A percentile compares a stretch with the other conserved stretches of the same genome.
Conservation (phyloP, 2,888 invertebrate species). For the Tryphoninae sp. region DNA sequence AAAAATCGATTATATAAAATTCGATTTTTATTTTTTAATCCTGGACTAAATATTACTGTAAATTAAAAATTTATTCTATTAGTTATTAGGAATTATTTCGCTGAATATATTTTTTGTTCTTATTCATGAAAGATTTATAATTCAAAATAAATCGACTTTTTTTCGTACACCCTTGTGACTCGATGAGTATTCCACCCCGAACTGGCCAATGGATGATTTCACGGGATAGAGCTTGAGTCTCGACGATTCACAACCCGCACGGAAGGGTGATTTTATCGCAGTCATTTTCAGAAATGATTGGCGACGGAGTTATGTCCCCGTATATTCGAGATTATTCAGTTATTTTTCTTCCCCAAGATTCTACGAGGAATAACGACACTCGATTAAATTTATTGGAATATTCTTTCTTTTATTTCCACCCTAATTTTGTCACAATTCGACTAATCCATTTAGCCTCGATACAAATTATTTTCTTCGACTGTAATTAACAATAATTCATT, state of each 20-base stretch:
- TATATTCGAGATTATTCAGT: slow-evolving; percentile 3
- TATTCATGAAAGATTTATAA: background rate
- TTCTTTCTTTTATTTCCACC: no score
- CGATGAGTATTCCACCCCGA: background rate
- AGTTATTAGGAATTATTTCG: background rate
- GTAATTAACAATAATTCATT: no score
- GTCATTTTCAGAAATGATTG: slow-evolving; percentile 50
- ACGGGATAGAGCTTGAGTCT: background rate
- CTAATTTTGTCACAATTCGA: no score
- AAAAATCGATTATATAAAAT: background rate
- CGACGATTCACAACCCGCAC: background rate
- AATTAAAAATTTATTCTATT: no score
- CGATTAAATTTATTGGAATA: no score
- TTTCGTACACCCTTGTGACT: background rate
- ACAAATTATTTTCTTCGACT: background rate
- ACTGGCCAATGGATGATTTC: background rate
- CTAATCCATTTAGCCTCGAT: background rate
- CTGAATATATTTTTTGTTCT: background rate
- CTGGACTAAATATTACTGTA: no score
- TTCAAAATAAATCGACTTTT: background rate
- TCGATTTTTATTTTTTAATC: no score
- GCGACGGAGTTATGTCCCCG: slow-evolving; percentile 8
- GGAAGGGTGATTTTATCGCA: slow-evolving; percentile 55
- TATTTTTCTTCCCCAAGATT: background rate
- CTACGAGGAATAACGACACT: background rate